Conservation (phyloP, 2,888 invertebrate species). For the Stenodera caucasica region DNA sequence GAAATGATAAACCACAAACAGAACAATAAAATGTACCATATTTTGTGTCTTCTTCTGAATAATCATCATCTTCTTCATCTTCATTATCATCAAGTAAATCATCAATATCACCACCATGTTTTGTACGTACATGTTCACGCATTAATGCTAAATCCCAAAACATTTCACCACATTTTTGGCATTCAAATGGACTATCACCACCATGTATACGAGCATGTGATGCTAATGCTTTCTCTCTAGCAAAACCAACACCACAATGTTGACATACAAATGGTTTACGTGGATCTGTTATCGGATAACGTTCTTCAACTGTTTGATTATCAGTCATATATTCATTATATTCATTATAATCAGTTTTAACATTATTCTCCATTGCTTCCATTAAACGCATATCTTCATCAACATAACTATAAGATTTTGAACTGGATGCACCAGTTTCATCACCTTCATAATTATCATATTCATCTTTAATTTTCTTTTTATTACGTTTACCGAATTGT, state of each 20-base stretch:
- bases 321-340: slow-evolving; percentile 44
- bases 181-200: slow-evolving; percentile 79
- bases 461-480: slow-evolving; percentile 49
- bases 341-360: slow-evolving; percentile 41
- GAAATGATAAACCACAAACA: slow-evolving; percentile 78
- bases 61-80: slow-evolving; percentile 58
- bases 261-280: slow-evolving; percentile 80
- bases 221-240: slow-evolving; percentile 77
- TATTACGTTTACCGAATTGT: slow-evolving; percentile 38
- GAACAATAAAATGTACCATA: slow-evolving; percentile 66
- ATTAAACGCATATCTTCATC: slow-evolving; percentile 58
- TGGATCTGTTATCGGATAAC: slow-evolving; percentile 68
- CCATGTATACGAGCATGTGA: slow-evolving; percentile 79
- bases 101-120: slow-evolving; percentile 57
- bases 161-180: slow-evolving; percentile 78
- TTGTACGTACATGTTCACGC: slow-evolving; percentile 63
- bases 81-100: slow-evolving; percentile 42
- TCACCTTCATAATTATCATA: slow-evolving; percentile 38
- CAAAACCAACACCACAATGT: slow-evolving; percentile 73
- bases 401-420: slow-evolving; percentile 56
- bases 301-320: slow-evolving; percentile 40
- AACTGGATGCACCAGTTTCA: slow-evolving; percentile 46
- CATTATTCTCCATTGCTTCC: slow-evolving; percentile 55
- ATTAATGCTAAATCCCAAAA: slow-evolving; percentile 70
- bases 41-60: slow-evolving; percentile 62